Evolutionary conservation across 1,140 invertebrate genomes (phyloP).

Genomic region (Brachionus angularis): DNA sequence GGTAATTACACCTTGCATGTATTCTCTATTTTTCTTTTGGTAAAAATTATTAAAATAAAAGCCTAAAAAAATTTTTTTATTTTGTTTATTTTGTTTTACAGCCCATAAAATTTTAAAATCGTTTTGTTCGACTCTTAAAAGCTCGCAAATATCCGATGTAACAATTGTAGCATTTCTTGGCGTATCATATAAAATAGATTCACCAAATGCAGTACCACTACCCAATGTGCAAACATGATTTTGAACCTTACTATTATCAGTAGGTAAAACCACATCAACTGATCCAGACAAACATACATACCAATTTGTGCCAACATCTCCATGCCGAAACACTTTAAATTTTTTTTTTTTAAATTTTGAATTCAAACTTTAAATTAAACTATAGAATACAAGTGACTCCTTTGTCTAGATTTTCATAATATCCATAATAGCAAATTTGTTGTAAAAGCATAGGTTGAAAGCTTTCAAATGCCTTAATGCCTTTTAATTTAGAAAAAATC

Average conservation of each 20-base stretch:
- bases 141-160: constrained; percentile 69
- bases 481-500: constrained; percentile 57
- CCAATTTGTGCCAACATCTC: constrained; percentile 72
- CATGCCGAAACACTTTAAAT: constrained; percentile 70
- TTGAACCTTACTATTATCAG: constrained; percentile 64
- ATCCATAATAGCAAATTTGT: constrained; percentile 68
- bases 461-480: constrained; percentile 64
- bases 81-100: constrained; percentile 62
- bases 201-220: constrained; percentile 72
- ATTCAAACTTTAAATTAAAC: constrained; percentile 55
- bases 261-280: constrained; percentile 64
- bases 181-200: constrained; percentile 68
- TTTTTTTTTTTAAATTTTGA: constrained; percentile 43
- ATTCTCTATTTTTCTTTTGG: constrained; percentile 54
- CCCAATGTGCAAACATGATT: constrained; percentile 67
- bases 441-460: constrained; percentile 69
- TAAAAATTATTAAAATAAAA: constrained; percentile 5
- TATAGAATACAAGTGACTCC: constrained; percentile 73
- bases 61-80: background rate
- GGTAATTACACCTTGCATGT: constrained; percentile 55
- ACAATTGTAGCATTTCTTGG: constrained; percentile 70
- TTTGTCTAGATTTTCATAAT: constrained; percentile 73
- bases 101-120: constrained; percentile 74
- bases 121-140: constrained; percentile 69
- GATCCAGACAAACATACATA: constrained; percentile 70